A percentile compares a stretch with the other conserved stretches of the same genome.
Conservation (phyloP, 2,797 vertebrate genomes). For the Chiroxiphia lanceolata region DNA sequence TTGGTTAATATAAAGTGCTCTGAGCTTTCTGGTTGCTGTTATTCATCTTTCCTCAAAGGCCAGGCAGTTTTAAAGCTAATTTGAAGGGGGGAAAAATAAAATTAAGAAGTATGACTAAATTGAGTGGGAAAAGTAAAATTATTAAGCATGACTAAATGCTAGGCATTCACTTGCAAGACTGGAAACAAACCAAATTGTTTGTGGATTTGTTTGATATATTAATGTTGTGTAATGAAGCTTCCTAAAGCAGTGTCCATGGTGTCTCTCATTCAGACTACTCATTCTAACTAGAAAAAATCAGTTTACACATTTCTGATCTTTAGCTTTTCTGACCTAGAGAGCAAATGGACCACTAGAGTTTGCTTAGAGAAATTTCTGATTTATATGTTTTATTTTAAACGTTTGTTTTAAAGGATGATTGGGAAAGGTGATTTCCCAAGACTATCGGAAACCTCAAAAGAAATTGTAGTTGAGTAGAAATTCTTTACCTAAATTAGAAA, state of each 20-base stretch:
- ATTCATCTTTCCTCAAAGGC: background rate
- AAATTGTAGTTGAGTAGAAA: background rate
- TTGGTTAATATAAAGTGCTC: background rate
- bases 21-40: background rate
- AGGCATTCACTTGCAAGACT: background rate
- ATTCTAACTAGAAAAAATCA: background rate
- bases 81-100: too few relatives aligned
- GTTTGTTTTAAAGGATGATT: background rate
- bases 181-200: background rate
- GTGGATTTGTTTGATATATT: background rate
- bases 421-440: background rate
- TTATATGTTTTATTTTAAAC: background rate
- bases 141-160: background rate
- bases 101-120: background rate
- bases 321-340: background rate
- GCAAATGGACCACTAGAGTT: background rate
- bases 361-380: background rate
- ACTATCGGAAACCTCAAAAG: background rate
- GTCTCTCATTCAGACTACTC: background rate
- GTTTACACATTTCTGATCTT: background rate
- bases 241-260: background rate
- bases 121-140: background rate
- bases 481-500: background rate
- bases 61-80: background rate
- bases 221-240: background rate